Evolutionary conservation across 1,140 invertebrate species (phyloP).

Genomic region (Drosophila tristis): DNA sequence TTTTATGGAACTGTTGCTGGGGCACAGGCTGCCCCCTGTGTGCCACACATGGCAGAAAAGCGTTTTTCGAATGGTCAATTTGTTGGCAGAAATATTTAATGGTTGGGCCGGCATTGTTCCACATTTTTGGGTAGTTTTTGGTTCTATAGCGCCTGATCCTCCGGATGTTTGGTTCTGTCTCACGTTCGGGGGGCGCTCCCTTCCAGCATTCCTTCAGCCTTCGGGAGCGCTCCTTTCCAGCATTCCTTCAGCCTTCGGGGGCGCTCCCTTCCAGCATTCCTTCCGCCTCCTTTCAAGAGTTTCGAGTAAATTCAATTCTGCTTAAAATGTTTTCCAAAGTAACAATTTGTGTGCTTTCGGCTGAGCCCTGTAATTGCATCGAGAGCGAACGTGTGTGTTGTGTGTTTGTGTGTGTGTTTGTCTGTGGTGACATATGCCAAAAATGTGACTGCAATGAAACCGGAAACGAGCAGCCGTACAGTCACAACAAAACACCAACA

Average conservation of each 20-base stretch:
- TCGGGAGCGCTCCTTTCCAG: neutral
- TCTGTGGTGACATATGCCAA: constrained; percentile 71
- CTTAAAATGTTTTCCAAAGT: constrained; percentile 59
- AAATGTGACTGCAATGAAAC: constrained; percentile 63
- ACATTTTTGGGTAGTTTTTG: neutral
- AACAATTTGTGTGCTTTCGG: constrained; percentile 9
- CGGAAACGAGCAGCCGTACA: constrained; percentile 50
- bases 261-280: neutral
- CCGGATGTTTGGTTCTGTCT: neutral
- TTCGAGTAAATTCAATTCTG: constrained; percentile 45
- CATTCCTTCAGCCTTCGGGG: too few relatives aligned
- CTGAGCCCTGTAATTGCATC: constrained; percentile 43
- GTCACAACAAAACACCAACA: constrained; percentile 49
- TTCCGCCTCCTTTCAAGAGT: too few relatives aligned
- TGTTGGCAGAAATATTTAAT: constrained; percentile 42
- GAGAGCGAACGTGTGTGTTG: neutral
- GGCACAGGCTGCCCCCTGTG: neutral
- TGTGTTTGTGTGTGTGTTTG: constrained; percentile 16
- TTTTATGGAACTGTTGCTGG: constrained; percentile 43
- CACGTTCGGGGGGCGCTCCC: too few relatives aligned
- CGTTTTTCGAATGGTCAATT: constrained; percentile 40
- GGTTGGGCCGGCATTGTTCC: constrained; percentile 25
- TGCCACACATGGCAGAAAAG: neutral
- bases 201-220: neutral
- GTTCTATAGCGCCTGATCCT: too few relatives aligned